Evolutionary conservation across 1,140 invertebrate species (phyloP), one percentile per base, ranked within the genome.

Genomic region (Cherax destructor): DNA sequence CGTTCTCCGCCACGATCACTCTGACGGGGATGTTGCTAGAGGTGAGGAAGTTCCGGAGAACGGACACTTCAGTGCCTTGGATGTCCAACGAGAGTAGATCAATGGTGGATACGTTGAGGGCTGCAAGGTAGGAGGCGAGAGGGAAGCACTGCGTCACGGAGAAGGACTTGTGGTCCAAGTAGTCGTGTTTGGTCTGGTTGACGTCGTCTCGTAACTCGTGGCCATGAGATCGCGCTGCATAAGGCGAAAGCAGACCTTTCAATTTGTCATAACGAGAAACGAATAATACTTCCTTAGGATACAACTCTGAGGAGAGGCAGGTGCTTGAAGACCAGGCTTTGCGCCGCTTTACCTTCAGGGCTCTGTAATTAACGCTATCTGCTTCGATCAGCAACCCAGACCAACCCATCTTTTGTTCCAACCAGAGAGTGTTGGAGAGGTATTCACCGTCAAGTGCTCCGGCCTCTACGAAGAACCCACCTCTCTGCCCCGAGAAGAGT

Each of bases 331-430:
- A 84, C 91, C 92, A 94, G 16, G 94, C 86, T 50, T 87, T 92
- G 59, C 94, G 81, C 74, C 94, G 93, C 83, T 93, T 94, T 18
- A 41, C 77, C 65, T 69, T 16, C 16, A 94, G 83, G 41, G 89
- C 56, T 9, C 83, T 49, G 61, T 92, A 93, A 69, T 89, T 93
- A 24, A 76, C 69, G 1, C 90, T 88, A 89, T 94, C 93, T 3
- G 93, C 87, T 91, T 94, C 94, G 5, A 94, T 78, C 13, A 94
- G 91, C 1, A 94, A 83, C 21, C 94, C 94, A 10, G 88, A 93
- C 94, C 94, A 94, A 24, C 88, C 91, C 13, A 92, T 88, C 10
- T 93, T 72, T 76, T 86, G 61, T 79, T 94, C 94, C 61, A 94
- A 83, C 52, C 81, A 84, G 41, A 94, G 56, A 2, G 94, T 94